Conservation (phyloP, 2,113 vertebrate species). For the Crotophaga sulcirostris region DNA sequence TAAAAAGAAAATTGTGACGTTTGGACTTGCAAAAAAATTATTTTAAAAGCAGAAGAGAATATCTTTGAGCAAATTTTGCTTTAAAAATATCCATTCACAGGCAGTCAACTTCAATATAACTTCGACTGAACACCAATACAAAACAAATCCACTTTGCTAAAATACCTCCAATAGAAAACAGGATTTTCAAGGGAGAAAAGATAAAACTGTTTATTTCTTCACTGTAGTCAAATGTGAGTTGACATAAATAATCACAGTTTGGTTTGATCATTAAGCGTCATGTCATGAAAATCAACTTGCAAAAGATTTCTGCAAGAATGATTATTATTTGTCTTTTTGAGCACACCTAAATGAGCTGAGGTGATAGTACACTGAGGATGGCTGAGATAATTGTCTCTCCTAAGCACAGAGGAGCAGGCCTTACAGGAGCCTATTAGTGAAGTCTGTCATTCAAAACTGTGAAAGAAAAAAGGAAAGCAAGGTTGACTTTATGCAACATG, state of each 20-base stretch:
- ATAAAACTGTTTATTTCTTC: conserved; percentile 39
- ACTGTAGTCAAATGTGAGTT: conserved; percentile 16
- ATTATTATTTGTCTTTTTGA: conserved; percentile 56
- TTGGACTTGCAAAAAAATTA: background rate
- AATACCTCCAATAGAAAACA: background rate
- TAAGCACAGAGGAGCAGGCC: background rate
- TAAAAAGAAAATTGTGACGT: background rate
- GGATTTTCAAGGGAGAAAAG: background rate
- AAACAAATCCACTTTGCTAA: background rate
- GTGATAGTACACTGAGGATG: background rate
- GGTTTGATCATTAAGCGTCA: conserved; percentile 47
- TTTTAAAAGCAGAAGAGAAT: background rate
- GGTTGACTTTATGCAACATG: conserved; percentile 5
- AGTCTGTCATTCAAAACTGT: conserved; percentile 55
- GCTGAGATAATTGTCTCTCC: conserved; percentile 41
- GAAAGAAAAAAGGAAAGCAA: conserved; percentile 51
- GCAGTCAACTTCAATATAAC: background rate
- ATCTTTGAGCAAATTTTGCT: background rate
- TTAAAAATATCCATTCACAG: background rate
- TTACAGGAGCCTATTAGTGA: conserved; percentile 43
- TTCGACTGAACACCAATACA: background rate
- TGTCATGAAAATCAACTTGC: conserved; percentile 49
- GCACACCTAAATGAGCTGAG: conserved; percentile 45
- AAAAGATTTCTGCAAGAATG: conserved; percentile 45
- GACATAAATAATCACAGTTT: conserved; percentile 54